Conservation (phyloP, 2,888 invertebrate genomes). For the Leucoma salicis region DNA sequence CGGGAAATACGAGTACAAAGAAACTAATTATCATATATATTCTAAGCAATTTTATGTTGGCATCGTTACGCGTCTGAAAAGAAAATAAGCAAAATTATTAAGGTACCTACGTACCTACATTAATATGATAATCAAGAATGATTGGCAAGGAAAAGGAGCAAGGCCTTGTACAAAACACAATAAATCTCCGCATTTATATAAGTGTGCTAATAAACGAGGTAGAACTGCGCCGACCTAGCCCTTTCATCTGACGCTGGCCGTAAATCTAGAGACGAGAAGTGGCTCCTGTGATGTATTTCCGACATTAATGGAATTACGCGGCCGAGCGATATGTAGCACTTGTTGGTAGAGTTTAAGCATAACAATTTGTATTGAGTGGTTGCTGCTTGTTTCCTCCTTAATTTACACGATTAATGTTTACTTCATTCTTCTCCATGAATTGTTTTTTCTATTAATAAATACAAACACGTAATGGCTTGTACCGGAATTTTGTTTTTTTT, state of each 20-base stretch:
- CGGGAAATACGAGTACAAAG: no score
- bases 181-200: constrained; percentile 52
- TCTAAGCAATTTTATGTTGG: no score
- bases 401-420: constrained; percentile 10
- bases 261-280: constrained; percentile 53
- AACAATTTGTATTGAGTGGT: constrained; percentile 47
- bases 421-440: constrained; percentile 5
- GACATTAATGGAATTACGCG: constrained; percentile 69
- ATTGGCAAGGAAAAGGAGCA: constrained; percentile 27
- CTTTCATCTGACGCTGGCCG: constrained; percentile 59
- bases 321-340: constrained; percentile 53
- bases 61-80: no score
- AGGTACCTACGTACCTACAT: no score
- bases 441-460: no score
- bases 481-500: no score
- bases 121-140: neutral
- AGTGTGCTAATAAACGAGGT: constrained; percentile 61
- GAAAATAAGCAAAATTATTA: no score
- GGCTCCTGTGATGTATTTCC: constrained; percentile 60
- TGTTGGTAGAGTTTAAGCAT: constrained; percentile 43
- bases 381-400: constrained; percentile 16
- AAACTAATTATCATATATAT: no score
- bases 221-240: constrained; percentile 52
- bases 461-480: no score
- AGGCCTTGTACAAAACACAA: constrained; percentile 41